Evolutionary conservation across 2,888 invertebrate species (phyloP).

Genomic region (Pammene fasciana): DNA sequence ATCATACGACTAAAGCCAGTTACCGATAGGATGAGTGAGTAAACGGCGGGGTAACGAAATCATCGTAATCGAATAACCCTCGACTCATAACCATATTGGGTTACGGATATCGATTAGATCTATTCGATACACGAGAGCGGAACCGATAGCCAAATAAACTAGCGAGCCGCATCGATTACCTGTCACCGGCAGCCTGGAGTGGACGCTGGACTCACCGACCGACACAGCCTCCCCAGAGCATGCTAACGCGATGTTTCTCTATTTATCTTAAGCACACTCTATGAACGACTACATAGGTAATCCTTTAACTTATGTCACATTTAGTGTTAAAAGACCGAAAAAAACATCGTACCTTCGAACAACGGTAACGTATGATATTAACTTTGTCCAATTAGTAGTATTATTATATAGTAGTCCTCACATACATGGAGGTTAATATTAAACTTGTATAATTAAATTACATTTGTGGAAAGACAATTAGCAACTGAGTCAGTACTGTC

Average conservation of each 20-base stretch:
- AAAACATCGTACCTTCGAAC: too few species aligned
- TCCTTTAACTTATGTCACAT: neutral
- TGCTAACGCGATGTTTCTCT: slow-evolving; percentile 28
- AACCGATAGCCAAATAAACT: slow-evolving; percentile 82
- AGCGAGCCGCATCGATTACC: slow-evolving; percentile 81
- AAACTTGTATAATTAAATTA: neutral
- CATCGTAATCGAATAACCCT: slow-evolving; percentile 64
- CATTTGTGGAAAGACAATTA: neutral
- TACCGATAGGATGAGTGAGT: slow-evolving; percentile 39
- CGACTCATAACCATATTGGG: slow-evolving; percentile 68
- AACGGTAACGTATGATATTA: too few species aligned
- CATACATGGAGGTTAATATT: too few species aligned
- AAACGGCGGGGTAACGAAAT: slow-evolving; percentile 54
- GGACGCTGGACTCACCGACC: slow-evolving; percentile 59
- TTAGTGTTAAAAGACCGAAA: too few species aligned
- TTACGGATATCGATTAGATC: slow-evolving; percentile 71
- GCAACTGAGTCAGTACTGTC: neutral
- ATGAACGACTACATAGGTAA: neutral
- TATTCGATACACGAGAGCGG: slow-evolving; percentile 57
- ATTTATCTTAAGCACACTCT: slow-evolving; percentile 15
- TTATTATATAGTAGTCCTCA: too few species aligned
- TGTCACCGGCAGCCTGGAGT: slow-evolving; percentile 77
- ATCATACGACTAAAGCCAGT: neutral
- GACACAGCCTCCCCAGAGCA: slow-evolving; percentile 46
- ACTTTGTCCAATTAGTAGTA: too few species aligned